Conservation (phyloP, 2,888 invertebrate genomes). For the Trissonchulus latispiculum region DNA sequence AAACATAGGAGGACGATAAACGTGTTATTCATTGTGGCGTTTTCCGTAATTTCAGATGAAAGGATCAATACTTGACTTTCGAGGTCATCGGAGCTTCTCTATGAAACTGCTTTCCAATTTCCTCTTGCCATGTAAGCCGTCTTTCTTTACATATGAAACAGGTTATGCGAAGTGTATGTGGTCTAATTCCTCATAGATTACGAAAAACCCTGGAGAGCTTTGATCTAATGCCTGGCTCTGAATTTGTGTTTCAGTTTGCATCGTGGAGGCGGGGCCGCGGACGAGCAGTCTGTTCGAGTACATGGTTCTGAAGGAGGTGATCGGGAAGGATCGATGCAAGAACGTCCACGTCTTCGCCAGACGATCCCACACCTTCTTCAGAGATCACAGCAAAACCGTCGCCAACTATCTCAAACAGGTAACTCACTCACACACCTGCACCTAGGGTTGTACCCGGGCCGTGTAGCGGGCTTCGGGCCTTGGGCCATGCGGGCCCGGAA, state of each 20-base stretch:
- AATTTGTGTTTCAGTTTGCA: constrained; percentile 18
- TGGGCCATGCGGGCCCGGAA: too few relatives aligned
- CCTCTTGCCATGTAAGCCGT: not conserved
- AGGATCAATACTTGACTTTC: not conserved
- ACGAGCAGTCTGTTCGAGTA: constrained; percentile 12
- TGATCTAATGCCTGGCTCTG: not conserved
- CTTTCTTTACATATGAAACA: constrained; percentile 5
- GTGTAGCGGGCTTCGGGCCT: too few relatives aligned
- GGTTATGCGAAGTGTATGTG: not conserved
- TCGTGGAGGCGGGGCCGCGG: constrained; percentile 10
- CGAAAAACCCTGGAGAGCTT: not conserved
- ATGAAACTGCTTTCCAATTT: not conserved
- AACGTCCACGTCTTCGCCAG: constrained; percentile 18
- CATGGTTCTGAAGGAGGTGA: constrained; percentile 10
- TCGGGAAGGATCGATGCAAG: constrained; percentile 15
- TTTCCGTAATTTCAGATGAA: not conserved
- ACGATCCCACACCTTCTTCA: constrained; percentile 3
- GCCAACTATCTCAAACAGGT: constrained; percentile 10
- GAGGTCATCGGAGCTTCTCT: not conserved
- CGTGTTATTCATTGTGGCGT: too few relatives aligned
- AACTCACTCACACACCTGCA: too few relatives aligned
- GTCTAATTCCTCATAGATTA: too few relatives aligned
- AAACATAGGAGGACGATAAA: too few relatives aligned
- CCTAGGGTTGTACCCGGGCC: too few relatives aligned
- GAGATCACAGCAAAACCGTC: constrained; percentile 11